Base-by-base conservation (phyloP, 2,888 invertebrate species). In the Candidula unifasciata region DNA sequence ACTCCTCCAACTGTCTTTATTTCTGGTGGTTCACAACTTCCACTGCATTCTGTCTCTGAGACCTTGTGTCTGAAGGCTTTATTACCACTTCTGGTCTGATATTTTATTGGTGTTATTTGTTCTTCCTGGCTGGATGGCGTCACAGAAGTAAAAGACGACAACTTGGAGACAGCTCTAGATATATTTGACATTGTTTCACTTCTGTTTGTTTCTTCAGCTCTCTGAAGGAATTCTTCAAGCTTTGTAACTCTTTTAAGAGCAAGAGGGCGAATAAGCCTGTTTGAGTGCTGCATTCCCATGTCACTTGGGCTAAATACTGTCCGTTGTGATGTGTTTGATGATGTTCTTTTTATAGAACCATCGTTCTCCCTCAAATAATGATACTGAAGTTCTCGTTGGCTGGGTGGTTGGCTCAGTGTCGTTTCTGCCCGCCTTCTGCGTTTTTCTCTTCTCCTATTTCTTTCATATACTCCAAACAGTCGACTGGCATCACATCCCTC, bases 171-270 rank as follows among this genome's bases (percentile, higher is more conserved):
- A 10, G 78, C 60, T 78, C 44, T 64, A 27, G 78, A 60, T 10
- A 35, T 8, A 35, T 24, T 35, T 13, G 35, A 64, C 8, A 18
- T 33, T 3, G 66, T 35, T 37, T 60, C 64, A 3, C 54, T 27
- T 79, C 27, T 37, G 27, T 27, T 66, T 3, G n/a, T 64, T 21
- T 57, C 57, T 57, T 80, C 80, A 35, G 57, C 68, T 54, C 57
- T 80, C n/a, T 71, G 80, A 10, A 80, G 80, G 54, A 71, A 80
- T 27, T 80, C 80, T 71, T 80, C 80, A 3, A 80, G 71, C 3
- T 79, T 79, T 8, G 79, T 68, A 21, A 68, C n/a, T 18, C 44
- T 37, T 24, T 18, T 0, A 1, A 44, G n/a, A 3, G 44, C 10
- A 0, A 64, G 30, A 5, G 79, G 68, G 37, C 10, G n/a, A 2